Percentiles rank a stretch among this genome's conserved stretches.
phyloP scores from a whole-genome alignment of 2,113 vertebrate genomes.

The Isichthys henryi region DNA sequence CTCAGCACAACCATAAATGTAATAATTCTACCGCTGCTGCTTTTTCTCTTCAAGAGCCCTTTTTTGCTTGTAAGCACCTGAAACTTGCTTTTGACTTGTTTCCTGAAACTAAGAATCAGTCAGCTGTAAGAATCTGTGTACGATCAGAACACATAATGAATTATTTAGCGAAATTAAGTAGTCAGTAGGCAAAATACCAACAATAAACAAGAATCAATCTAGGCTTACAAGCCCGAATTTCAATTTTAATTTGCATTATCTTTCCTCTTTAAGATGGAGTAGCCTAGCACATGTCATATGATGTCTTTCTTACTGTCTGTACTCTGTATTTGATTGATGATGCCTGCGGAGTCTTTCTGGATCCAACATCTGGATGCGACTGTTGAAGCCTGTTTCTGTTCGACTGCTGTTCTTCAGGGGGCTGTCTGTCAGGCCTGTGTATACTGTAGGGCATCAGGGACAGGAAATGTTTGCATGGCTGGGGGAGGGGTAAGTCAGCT shows the following conservation, averaged over 20 bases:
- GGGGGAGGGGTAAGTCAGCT: neutral
- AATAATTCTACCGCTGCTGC: neutral
- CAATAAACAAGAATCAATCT: neutral
- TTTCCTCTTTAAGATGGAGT: neutral
- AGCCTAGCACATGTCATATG: neutral
- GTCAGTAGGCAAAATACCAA: neutral
- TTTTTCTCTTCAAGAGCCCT: neutral
- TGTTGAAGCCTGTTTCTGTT: neutral
- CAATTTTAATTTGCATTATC: neutral
- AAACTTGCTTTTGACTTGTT: neutral
- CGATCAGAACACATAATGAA: neutral
- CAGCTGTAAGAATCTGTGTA: neutral
- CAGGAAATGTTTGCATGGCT: neutral
- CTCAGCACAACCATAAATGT: neutral
- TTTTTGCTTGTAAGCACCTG: neutral
- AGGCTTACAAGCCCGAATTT: neutral
- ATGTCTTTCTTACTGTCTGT: neutral
- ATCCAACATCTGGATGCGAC: neutral
- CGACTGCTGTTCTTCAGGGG: neutral
- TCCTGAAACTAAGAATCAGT: neutral
- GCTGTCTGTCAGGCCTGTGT: neutral
- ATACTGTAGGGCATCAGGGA: neutral
- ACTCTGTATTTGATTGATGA: constrained; percentile 5
- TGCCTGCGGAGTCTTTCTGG: neutral
- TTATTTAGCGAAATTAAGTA: neutral